Evolutionary conservation across 1,140 invertebrate genomes (phyloP), one percentile per base, ranked within the genome.

Genomic region (Theocolax elegans): DNA sequence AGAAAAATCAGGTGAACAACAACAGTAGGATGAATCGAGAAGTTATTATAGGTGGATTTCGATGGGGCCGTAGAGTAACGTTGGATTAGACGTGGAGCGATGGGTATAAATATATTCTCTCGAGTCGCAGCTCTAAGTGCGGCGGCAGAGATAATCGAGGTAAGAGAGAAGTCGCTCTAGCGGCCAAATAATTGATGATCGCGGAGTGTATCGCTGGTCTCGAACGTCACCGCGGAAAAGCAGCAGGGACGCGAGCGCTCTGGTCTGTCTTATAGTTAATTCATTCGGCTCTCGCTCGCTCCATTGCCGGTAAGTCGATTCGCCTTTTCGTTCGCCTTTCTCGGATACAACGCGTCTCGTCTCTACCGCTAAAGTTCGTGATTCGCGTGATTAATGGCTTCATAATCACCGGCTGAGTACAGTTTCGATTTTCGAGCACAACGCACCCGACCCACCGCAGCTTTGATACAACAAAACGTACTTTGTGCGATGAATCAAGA

Each of bases 201-300:
- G 51, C 29, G 44, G 62, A 71, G 70, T 73, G 72, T 79, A 73
- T 77, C 67, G 73, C 42, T 66, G 72, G 62, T 72, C 60, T 65
- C 53, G 48, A 35, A 2, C 12, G 44, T 31, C 29, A 13, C 10
- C 53, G 70, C 63, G 72, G 72, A 70, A 74, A 79, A 75, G 58
- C 62, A 35, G 35, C n/a, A n/a, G 64, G 71, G 56, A 67, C 74
- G 70, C 71, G 48, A 42, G 29, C 60, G 46, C 68, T 48, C 19
- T 53, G 68, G 73, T 15, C 74, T 72, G 75, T 74, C 75, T 79
- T 78, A 82, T 82, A 74, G 76, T 81, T 83, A 79, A 82, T 82
- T 83, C 79, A 82, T 64, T 76, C 69, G 70, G 31, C 3, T 46
- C 69, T 72, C 48, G 71, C 68, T 72, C 27, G 12, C 15, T 29